Percentiles rank a stretch among this genome's conserved stretches.
These are phyloP conservation scores for Camponotus floridanus DNA, from an alignment of 1,140 invertebrate species.

Conservation along the genomic window DNA sequence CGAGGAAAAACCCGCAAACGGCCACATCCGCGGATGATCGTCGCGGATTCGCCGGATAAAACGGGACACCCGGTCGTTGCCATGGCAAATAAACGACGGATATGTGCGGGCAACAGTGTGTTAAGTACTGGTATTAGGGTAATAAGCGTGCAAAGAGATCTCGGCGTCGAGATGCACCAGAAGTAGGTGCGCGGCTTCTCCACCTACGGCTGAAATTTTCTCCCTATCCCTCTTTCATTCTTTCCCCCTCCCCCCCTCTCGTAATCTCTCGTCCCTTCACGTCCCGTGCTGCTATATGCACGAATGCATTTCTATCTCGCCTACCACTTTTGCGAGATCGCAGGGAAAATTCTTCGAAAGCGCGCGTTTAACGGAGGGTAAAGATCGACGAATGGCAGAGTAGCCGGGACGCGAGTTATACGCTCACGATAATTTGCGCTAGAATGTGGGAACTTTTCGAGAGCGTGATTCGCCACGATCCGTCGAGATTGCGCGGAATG, in stretches of 20 bases:
- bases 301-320: constrained; percentile 54
- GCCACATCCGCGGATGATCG: constrained; percentile 7
- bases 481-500: constrained; percentile 2
- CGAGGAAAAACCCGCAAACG: neutral
- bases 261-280: constrained; percentile 42
- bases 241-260: neutral
- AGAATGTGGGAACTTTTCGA: constrained; percentile 57
- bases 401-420: constrained; percentile 77
- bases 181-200: constrained; percentile 70
- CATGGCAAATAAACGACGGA: constrained; percentile 81
- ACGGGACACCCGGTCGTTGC: constrained; percentile 80
- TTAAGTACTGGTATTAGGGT: constrained; percentile 86
- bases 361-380: constrained; percentile 59
- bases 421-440: constrained; percentile 64
- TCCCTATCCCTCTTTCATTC: neutral
- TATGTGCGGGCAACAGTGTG: constrained; percentile 83
- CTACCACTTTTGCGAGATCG: constrained; percentile 48
- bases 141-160: constrained; percentile 85
- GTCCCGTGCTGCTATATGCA: constrained; percentile 18
- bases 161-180: constrained; percentile 60
- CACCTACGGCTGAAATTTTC: constrained; percentile 75
- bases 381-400: constrained; percentile 70
- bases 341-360: constrained; percentile 55
- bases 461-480: constrained; percentile 34
- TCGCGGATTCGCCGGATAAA: constrained; percentile 43